phyloP scores from a whole-genome alignment of 64 coral and sea anemone species.

The Anthopleura sola region DNA sequence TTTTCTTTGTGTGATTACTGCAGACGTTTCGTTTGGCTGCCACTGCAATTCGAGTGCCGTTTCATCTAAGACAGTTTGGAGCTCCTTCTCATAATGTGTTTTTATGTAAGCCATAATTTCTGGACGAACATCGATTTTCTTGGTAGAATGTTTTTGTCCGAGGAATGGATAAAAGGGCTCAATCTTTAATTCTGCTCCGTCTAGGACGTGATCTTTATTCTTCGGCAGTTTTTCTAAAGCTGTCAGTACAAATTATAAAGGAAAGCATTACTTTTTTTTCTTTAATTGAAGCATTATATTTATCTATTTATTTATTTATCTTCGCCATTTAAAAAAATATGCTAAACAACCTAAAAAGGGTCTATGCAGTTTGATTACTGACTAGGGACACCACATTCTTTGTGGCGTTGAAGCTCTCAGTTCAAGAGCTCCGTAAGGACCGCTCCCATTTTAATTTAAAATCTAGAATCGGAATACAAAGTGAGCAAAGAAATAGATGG shows the following conservation, averaged over 20 bases:
- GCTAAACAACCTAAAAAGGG: no score
- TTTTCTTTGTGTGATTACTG: neutral
- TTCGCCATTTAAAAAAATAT: no score
- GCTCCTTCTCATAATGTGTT: neutral
- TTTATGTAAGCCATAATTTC: neutral
- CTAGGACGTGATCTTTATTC: neutral
- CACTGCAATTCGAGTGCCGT: neutral
- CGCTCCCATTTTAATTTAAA: neutral
- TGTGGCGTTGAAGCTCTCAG: no score
- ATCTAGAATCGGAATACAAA: no score
- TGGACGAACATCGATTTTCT: neutral
- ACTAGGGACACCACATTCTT: no score
- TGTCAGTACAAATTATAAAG: neutral
- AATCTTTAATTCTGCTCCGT: neutral
- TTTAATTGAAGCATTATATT: no score
- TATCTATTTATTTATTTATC: no score
- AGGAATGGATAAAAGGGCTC: neutral
- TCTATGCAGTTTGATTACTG: no score
- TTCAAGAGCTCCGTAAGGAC: no score
- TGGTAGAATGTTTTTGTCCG: neutral
- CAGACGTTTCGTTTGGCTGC: neutral
- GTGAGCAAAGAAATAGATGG: no score
- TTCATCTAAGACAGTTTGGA: neutral
- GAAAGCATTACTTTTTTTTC: no score
- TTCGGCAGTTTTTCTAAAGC: neutral